Evolutionary conservation across 1,140 invertebrate genomes (phyloP).

Genomic region (Arctopsyche grandis): DNA sequence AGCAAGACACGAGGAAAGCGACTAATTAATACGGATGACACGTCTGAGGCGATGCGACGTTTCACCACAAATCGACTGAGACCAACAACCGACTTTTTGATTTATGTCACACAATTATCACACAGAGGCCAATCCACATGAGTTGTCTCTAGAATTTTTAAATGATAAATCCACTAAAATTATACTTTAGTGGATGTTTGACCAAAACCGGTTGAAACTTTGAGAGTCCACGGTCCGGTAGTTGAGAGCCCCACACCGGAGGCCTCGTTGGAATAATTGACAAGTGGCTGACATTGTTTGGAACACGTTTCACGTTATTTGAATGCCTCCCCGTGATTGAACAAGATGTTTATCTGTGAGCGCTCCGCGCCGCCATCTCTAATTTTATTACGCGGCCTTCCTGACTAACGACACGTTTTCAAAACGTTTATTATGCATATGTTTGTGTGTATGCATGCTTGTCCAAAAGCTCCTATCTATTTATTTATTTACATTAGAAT

Average conservation of each 20-base stretch:
- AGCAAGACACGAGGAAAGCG: background rate
- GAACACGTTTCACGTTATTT: conserved; percentile 51
- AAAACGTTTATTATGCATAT: background rate
- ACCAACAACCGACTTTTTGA: conserved; percentile 6
- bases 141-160: background rate
- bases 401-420: conserved; percentile 10
- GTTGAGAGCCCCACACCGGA: conserved; percentile 1
- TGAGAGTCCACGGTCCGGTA: background rate
- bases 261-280: conserved; percentile 51
- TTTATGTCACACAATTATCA: conserved; percentile 1
- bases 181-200: too few relatives aligned
- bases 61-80: background rate
- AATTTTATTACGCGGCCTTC: conserved; percentile 47
- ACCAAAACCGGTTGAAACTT: background rate
- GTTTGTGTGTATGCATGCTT: too few relatives aligned
- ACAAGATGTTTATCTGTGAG: conserved; percentile 47
- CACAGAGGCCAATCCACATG: background rate
- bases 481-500: too few relatives aligned
- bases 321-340: conserved; percentile 52
- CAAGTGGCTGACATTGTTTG: conserved; percentile 52
- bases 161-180: too few relatives aligned
- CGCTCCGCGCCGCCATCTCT: conserved; percentile 41
- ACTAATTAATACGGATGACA: conserved; percentile 7
- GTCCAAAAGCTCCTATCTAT: too few relatives aligned
- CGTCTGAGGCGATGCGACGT: background rate